phyloP scores from a whole-genome alignment of 2,113 vertebrate species.

The Bubo bubo region DNA sequence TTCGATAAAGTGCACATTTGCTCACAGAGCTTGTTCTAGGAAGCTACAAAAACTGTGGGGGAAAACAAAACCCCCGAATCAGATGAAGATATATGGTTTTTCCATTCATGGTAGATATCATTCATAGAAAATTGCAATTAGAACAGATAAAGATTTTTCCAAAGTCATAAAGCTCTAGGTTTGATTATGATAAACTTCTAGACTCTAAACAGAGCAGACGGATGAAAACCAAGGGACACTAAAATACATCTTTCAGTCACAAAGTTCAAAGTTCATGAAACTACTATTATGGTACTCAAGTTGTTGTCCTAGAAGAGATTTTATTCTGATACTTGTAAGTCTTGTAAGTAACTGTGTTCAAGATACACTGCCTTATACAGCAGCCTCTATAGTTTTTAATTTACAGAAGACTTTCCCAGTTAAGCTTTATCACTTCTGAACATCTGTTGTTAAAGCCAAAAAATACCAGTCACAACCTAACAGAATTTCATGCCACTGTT shows the following conservation, averaged over 20 bases:
- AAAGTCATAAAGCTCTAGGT: background rate
- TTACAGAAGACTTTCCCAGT: background rate
- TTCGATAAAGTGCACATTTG: background rate
- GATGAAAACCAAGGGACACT: background rate
- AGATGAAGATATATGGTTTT: background rate
- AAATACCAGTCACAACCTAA: background rate
- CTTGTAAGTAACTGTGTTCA: background rate
- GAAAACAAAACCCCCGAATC: background rate
- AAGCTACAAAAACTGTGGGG: background rate
- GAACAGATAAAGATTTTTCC: background rate
- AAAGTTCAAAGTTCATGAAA: background rate
- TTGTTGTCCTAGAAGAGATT: background rate
- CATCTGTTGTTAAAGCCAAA: accelerated
- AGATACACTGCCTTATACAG: background rate
- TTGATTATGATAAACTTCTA: background rate
- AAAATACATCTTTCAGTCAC: background rate
- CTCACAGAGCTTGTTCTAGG: background rate
- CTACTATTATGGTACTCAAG: background rate
- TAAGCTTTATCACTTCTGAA: background rate
- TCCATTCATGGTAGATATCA: background rate
- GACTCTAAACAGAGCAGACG: background rate
- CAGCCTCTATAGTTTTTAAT: background rate
- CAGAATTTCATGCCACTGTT: background rate
- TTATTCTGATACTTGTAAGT: background rate
- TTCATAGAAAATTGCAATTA: background rate